Percentiles rank a stretch among this genome's conserved stretches.
These are phyloP conservation scores for Pterophyllum scalare DNA, from an alignment of 2,113 vertebrate genomes.

Conservation along the genomic window DNA sequence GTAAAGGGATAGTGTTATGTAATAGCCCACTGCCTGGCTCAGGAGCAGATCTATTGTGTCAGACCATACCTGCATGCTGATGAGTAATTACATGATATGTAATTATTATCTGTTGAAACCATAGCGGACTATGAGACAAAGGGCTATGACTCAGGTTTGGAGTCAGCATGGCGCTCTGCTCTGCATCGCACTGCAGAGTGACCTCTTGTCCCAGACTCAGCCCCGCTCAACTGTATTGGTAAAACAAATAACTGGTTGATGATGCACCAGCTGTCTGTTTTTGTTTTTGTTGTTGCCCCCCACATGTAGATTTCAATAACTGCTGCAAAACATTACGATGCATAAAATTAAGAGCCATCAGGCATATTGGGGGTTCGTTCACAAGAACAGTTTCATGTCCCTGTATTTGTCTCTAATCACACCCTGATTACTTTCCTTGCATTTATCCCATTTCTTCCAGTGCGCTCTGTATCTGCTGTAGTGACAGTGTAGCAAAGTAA, in stretches of 20 bases:
- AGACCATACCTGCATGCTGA: constrained; percentile 5
- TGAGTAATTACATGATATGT: background rate
- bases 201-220: constrained; percentile 38
- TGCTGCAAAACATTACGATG: background rate
- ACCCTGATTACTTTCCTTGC: background rate
- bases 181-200: constrained; percentile 52
- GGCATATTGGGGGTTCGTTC: constrained; percentile 3
- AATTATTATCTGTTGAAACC: constrained; percentile 8
- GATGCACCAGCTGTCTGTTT: constrained; percentile 26
- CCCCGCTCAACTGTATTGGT: background rate
- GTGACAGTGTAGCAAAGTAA: background rate
- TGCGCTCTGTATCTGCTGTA: background rate
- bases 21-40: constrained; percentile 50
- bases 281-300: background rate
- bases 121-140: constrained; percentile 41
- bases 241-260: constrained; percentile 37
- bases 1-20: constrained; percentile 66
- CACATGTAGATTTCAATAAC: constrained; percentile 4
- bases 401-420: background rate
- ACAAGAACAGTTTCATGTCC: background rate
- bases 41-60: constrained; percentile 21
- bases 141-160: constrained; percentile 63
- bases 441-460: background rate
- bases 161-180: constrained; percentile 48
- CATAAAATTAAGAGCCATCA: constrained; percentile 6